Conservation (phyloP, 2,888 invertebrate species). For the Vanessa cardui region DNA sequence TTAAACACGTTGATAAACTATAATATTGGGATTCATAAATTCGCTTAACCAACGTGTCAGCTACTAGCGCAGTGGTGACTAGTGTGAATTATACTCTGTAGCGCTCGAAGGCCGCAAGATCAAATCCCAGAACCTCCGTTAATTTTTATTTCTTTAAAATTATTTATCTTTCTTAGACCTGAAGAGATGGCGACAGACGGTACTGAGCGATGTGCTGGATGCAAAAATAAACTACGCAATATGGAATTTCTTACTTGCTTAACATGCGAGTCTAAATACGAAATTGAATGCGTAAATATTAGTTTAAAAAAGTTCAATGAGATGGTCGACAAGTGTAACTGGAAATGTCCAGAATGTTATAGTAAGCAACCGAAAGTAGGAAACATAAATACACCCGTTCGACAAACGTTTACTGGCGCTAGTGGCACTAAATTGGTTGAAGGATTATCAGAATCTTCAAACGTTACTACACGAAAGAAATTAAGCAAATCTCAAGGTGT, state of each 20-base stretch:
- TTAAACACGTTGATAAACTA: not conserved
- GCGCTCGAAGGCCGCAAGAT: conserved; percentile 1
- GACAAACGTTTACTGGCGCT: not conserved
- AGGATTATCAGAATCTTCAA: not conserved
- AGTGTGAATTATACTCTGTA: not conserved
- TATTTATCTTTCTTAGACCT: conserved; percentile 1
- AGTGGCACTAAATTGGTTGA: not conserved
- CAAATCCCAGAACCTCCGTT: not conserved
- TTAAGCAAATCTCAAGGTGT: not conserved
- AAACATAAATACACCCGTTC: conserved; percentile 5
- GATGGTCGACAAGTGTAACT: not conserved
- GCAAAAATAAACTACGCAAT: conserved; percentile 3
- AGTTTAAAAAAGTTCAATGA: not conserved
- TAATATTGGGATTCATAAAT: not conserved
- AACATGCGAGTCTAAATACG: conserved; percentile 1
- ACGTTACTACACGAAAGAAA: conserved; percentile 14
- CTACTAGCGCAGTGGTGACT: conserved; percentile 1
- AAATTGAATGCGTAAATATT: conserved; percentile 3
- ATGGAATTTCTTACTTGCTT: conserved; percentile 1
- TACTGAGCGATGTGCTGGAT: not conserved
- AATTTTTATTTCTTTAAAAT: not conserved
- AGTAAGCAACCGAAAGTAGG: conserved; percentile 10
- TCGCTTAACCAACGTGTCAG: not conserved
- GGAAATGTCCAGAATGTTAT: conserved; percentile 16
- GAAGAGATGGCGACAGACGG: conserved; percentile 2